Evolutionary conservation across 2,888 invertebrate species (phyloP).

Genomic region (Dromius quadrimaculatus): DNA sequence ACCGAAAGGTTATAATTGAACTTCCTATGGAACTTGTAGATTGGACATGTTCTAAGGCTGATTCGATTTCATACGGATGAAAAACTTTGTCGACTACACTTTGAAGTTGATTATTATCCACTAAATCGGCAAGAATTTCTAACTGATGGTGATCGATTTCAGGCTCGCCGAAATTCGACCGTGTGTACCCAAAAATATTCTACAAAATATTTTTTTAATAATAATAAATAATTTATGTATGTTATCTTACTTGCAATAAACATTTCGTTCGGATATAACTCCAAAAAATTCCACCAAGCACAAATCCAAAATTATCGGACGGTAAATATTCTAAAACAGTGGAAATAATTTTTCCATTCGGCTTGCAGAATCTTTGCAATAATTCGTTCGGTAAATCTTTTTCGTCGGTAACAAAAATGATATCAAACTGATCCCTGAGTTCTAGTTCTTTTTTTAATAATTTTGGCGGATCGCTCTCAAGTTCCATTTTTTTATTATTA

Average conservation of each 20-base stretch:
- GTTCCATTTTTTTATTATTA: conserved; percentile 54
- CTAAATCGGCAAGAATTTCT: conserved; percentile 65
- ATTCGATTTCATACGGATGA: conserved; percentile 63
- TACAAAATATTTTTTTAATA: conserved; percentile 55
- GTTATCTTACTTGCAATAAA: conserved; percentile 64
- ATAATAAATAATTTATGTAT: conserved; percentile 52
- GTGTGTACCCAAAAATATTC: conserved; percentile 63
- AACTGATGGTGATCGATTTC: conserved; percentile 63
- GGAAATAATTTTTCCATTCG: conserved; percentile 63
- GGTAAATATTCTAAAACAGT: conserved; percentile 67
- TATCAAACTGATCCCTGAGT: conserved; percentile 61
- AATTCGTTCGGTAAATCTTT: conserved; percentile 57
- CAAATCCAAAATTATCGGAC: conserved; percentile 69
- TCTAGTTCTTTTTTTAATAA: conserved; percentile 61
- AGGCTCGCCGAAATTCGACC: conserved; percentile 62
- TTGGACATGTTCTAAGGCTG: conserved; percentile 63
- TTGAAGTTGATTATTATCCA: conserved; percentile 70
- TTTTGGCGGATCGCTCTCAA: conserved; percentile 44
- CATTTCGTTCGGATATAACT: conserved; percentile 66
- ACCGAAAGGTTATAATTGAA: conserved; percentile 64
- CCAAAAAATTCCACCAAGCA: conserved; percentile 67
- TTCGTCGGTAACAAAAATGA: conserved; percentile 61
- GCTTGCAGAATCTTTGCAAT: conserved; percentile 58
- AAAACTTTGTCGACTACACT: conserved; percentile 71
- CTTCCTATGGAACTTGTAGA: conserved; percentile 64